Evolutionary conservation across 1,140 invertebrate genomes (phyloP), one percentile per base, ranked within the genome.

Genomic region (Episyrphus balteatus): DNA sequence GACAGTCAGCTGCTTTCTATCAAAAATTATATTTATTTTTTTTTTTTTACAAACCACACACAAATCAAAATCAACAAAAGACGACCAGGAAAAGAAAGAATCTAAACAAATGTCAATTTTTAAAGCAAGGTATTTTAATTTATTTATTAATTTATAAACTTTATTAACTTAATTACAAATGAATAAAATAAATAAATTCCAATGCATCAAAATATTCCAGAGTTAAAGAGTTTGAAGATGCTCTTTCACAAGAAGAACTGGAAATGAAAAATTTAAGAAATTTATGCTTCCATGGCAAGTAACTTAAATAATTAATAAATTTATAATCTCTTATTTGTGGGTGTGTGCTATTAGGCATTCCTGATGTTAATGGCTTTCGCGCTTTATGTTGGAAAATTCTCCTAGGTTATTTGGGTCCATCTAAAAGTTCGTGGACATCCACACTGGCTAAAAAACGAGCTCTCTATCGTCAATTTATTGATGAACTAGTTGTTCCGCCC

Each of bases 401-500:
- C 36, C 72, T 93, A 7, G 84, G 88, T 58, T 93, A 92, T 67
- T 69, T 93, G 44, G 86, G 87, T 5, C 56, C 75, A 10, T 75
- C 79, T 37, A 80, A 74, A 51, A 65, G 64, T 33, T 75, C 69
- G 47, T 87, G 86, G 82, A 68, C 75, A 8, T 63, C 78, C 52
- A 78, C 78, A 31, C 64, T 92, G 5, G 56, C 65, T 13, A 75
- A 80, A 48, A 87, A 89, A 61, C 73, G 88, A 51, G 74, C 81
- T 51, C 70, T 89, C 2, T 92, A 92, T 62, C 77, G 78, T 51
- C 85, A 88, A 55, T 92, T 93, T 68, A 84, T 94, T 41, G 85
- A 88, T 59, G 87, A 90, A 70, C 82, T 90, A 53, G 84, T 89
- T 46, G 80, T 87, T 1, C 84, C 79, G 41, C 86, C 87, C 1